Percentiles rank a stretch among this genome's conserved stretches.
These are phyloP conservation scores for Spondyliosoma cantharus DNA, from an alignment of 2,797 vertebrate species.

Conservation along the genomic window DNA sequence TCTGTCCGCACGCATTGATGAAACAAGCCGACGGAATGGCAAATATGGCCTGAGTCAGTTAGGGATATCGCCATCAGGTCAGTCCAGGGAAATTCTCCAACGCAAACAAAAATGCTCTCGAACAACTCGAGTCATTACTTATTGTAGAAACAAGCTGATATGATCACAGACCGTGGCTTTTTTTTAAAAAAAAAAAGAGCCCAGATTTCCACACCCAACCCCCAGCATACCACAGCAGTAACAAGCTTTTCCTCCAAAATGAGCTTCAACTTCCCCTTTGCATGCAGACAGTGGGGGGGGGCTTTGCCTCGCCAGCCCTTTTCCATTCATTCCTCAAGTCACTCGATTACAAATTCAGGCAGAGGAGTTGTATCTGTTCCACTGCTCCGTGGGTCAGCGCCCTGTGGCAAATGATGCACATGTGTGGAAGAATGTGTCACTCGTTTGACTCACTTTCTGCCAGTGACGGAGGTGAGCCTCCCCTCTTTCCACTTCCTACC, in stretches of 20 bases:
- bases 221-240: slow-evolving; percentile 49
- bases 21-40: slow-evolving; percentile 29
- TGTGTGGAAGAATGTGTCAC: slow-evolving; percentile 55
- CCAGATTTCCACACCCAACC: slow-evolving; percentile 52
- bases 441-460: slow-evolving; percentile 67
- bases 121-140: slow-evolving; percentile 64
- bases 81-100: slow-evolving; percentile 65
- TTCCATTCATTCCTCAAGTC: slow-evolving; percentile 46
- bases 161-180: slow-evolving; percentile 56
- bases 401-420: slow-evolving; percentile 69
- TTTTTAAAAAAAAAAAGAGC: slow-evolving; percentile 31
- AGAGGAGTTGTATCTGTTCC: slow-evolving; percentile 65
- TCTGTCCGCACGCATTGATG: slow-evolving; percentile 22
- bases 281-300: slow-evolving; percentile 50
- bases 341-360: slow-evolving; percentile 75
- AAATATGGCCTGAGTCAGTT: slow-evolving; percentile 42
- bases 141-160: slow-evolving; percentile 68
- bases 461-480: slow-evolving; percentile 72
- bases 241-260: slow-evolving; percentile 73
- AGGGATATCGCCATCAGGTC: slow-evolving; percentile 57
- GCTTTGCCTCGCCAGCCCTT: slow-evolving; percentile 29
- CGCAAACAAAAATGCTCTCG: slow-evolving; percentile 57
- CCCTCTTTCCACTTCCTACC: slow-evolving; percentile 60
- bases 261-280: slow-evolving; percentile 67
- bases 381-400: slow-evolving; percentile 72